Evolutionary conservation across 2,888 invertebrate genomes (phyloP).

Genomic region (Macaria notata): DNA sequence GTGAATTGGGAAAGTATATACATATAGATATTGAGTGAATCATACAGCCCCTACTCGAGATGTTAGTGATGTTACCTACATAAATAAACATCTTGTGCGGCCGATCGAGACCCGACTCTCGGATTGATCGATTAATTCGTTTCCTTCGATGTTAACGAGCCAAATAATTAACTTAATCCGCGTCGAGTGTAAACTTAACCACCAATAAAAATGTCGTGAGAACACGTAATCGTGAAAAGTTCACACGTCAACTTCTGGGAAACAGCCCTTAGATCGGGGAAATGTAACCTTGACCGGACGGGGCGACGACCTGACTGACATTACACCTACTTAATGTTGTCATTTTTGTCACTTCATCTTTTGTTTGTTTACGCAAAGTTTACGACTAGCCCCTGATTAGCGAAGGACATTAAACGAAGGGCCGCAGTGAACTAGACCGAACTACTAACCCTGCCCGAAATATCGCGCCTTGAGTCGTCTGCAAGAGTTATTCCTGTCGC

Average conservation of each 20-base stretch:
- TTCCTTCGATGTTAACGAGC: slow-evolving; percentile 46
- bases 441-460: slow-evolving; percentile 78
- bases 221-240: slow-evolving; percentile 47
- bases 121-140: slow-evolving; percentile 51
- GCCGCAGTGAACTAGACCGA: slow-evolving; percentile 59
- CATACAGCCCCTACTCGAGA: slow-evolving; percentile 47
- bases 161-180: slow-evolving; percentile 42
- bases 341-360: slow-evolving; percentile 36
- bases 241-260: slow-evolving; percentile 41
- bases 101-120: slow-evolving; percentile 33
- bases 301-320: slow-evolving; percentile 57
- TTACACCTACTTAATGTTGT: slow-evolving; percentile 30
- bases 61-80: slow-evolving; percentile 53
- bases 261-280: slow-evolving; percentile 49
- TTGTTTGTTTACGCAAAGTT: slow-evolving; percentile 45
- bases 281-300: slow-evolving; percentile 66
- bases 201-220: slow-evolving; percentile 43
- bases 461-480: slow-evolving; percentile 61
- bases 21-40: slow-evolving; percentile 52
- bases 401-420: slow-evolving; percentile 50
- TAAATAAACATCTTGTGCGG: slow-evolving; percentile 51
- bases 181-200: slow-evolving; percentile 35
- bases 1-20: slow-evolving; percentile 46
- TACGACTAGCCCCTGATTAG: slow-evolving; percentile 43
- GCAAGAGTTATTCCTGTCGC: slow-evolving; percentile 69